Percentiles rank a stretch among this genome's conserved stretches.
These are phyloP conservation scores for Carollia perspicillata DNA, from an alignment of 2,113 vertebrate species.

Conservation along the genomic window DNA sequence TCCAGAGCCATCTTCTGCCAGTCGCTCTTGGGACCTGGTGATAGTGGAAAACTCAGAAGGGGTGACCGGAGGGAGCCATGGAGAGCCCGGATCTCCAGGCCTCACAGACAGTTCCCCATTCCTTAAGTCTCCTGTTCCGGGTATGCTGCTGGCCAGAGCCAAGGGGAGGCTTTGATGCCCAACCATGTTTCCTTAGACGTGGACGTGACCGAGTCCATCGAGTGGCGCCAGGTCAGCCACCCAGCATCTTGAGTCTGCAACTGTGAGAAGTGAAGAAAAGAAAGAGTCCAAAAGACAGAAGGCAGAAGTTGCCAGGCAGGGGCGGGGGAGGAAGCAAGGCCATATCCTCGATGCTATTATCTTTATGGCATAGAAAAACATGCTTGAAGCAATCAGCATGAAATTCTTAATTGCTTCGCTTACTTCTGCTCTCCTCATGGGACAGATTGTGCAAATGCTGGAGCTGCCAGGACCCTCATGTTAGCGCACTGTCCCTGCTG, in stretches of 20 bases:
- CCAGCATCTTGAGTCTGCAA: rapidly evolving
- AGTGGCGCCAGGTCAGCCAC: neutral
- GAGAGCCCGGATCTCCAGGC: neutral
- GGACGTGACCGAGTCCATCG: neutral
- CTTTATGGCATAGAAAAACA: slow-evolving; percentile 89
- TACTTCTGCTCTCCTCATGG: slow-evolving; percentile 88
- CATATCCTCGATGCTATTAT: slow-evolving; percentile 86
- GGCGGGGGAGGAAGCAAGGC: slow-evolving; percentile 66
- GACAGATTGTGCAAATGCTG: slow-evolving; percentile 81
- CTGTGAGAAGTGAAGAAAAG: neutral
- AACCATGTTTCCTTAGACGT: neutral
- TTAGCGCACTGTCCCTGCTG: slow-evolving; percentile 79
- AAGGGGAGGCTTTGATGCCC: neutral
- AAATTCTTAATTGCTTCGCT: slow-evolving; percentile 94
- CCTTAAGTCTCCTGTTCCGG: neutral
- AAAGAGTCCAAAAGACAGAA: neutral
- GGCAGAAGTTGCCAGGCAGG: neutral
- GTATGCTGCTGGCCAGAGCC: neutral
- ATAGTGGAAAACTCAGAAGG: neutral
- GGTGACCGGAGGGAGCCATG: neutral
- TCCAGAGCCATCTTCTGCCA: slow-evolving; percentile 50
- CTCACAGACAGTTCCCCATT: neutral
- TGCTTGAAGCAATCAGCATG: slow-evolving; percentile 93
- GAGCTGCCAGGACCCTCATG: slow-evolving; percentile 84
- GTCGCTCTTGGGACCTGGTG: neutral